Evolutionary conservation across 2,113 vertebrate genomes (phyloP).

Genomic region (Falco punctatus): DNA sequence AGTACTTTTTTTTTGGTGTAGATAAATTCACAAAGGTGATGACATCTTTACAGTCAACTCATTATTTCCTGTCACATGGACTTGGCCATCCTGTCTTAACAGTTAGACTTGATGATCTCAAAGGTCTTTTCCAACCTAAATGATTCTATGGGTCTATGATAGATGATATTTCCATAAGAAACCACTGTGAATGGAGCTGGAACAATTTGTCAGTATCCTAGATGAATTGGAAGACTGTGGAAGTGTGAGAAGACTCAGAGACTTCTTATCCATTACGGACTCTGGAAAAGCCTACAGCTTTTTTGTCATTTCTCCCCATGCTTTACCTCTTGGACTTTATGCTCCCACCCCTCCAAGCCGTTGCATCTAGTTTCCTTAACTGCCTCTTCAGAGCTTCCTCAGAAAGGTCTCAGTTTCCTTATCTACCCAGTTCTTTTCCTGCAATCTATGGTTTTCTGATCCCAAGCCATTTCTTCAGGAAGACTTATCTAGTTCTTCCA

Average conservation of each 20-base stretch:
- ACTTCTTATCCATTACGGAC: not conserved
- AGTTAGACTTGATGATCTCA: no score
- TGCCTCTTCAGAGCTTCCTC: not conserved
- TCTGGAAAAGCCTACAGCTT: not conserved
- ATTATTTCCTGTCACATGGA: not conserved
- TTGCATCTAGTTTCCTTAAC: not conserved
- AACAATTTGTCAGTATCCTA: not conserved
- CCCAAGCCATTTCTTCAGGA: not conserved
- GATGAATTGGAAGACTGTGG: not conserved
- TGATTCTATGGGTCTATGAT: no score
- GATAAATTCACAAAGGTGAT: not conserved
- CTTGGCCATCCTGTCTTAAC: no score
- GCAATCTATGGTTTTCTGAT: not conserved
- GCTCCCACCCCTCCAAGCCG: not conserved
- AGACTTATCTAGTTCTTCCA: not conserved
- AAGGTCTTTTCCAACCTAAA: no score
- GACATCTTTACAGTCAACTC: not conserved
- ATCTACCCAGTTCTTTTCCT: not conserved
- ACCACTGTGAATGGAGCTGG: not conserved
- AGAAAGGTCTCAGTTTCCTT: not conserved
- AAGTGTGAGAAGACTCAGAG: not conserved
- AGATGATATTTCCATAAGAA: not conserved
- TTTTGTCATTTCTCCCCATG: not conserved
- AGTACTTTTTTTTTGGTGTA: not conserved
- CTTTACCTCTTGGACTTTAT: not conserved